Base-by-base conservation (phyloP, 2,797 vertebrate species). In the Esox lucius region DNA sequence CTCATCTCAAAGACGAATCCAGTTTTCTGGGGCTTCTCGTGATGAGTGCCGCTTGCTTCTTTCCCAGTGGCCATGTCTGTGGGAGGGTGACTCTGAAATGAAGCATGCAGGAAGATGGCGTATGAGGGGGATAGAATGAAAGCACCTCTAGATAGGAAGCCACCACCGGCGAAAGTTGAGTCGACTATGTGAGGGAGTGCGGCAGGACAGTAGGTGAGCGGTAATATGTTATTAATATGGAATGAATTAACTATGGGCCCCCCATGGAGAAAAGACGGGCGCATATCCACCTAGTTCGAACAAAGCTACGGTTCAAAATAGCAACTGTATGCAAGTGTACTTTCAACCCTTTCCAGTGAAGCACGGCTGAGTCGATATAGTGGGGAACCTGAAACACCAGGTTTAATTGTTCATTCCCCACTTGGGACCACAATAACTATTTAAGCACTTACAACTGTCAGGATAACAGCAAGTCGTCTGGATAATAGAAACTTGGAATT, bases 1-100 rank as follows among this genome's bases (percentile, higher is more conserved):
- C 64, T 62, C 48, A 71, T 17, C 56, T 68, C 62, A 2, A 56
- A 80, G 68, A 77, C 71, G 5, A 42, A 82, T 82, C 68, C 73
- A 82, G 77, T 85, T 82, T 84, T 82, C 75, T 72, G 67, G 31
- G 46, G 61, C 62, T 72, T 74, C 71, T 71, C 70, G 65, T 22
- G 59, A 73, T 64, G 61, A 64, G 26, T 15, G 24, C 13, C 9
- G 5, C 69, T 73, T 66, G 22, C 33, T 56, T 77, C 69, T 79
- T 70, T 71, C 26, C 69, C 66, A 68, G 68, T 74, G 48, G 28
- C 49, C 70, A 46, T 0, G 65, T 73, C 22, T 68, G 65, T 66
- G 70, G 17, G 5, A 53, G 49, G 5, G 51, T 61, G 70, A 24
- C 48, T 69, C 15, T 74, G 62, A 75, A 67, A 75, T 48, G 72